Evolutionary conservation across 92 coral and sea anemone species (phyloP).

Genomic region (Parazoanthus darwini): DNA sequence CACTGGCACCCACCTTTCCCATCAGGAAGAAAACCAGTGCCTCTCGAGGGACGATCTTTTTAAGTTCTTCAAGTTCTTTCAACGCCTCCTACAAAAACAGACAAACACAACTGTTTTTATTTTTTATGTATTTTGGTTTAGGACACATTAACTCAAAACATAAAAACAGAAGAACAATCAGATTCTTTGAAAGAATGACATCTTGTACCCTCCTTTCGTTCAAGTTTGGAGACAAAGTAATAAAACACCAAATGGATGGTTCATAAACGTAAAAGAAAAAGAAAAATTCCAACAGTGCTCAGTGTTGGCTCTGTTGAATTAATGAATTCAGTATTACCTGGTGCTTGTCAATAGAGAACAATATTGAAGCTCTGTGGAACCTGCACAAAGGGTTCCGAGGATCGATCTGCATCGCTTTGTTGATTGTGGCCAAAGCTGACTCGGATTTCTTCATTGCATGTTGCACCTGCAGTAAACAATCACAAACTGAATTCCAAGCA

Average conservation of each 20-base stretch:
- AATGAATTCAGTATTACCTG: slow-evolving; percentile 50
- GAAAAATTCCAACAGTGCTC: no score
- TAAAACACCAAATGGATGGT: no score
- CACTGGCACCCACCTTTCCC: slow-evolving; percentile 76
- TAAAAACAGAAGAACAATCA: no score
- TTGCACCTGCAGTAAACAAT: slow-evolving; percentile 65
- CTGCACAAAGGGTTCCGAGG: slow-evolving; percentile 97
- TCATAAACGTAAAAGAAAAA: no score
- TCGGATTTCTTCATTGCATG: slow-evolving; percentile 97
- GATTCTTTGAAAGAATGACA: no score
- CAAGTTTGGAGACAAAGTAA: no score
- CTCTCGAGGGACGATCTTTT: slow-evolving; percentile 93
- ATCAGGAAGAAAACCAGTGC: slow-evolving; percentile 93
- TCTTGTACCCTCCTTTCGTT: no score
- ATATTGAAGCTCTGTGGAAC: slow-evolving; percentile 94
- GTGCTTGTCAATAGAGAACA: slow-evolving; percentile 90
- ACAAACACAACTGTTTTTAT: neutral
- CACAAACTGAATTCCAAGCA: neutral
- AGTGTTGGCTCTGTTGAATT: neutral
- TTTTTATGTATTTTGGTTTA: neutral
- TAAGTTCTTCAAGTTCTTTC: slow-evolving; percentile 92
- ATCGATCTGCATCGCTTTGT: slow-evolving; percentile 94
- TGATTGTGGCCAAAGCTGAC: slow-evolving; percentile 84
- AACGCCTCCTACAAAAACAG: slow-evolving; percentile 72
- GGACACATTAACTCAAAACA: no score